phyloP scores from a whole-genome alignment of 2,113 vertebrate species.

The Menura novaehollandiae region DNA sequence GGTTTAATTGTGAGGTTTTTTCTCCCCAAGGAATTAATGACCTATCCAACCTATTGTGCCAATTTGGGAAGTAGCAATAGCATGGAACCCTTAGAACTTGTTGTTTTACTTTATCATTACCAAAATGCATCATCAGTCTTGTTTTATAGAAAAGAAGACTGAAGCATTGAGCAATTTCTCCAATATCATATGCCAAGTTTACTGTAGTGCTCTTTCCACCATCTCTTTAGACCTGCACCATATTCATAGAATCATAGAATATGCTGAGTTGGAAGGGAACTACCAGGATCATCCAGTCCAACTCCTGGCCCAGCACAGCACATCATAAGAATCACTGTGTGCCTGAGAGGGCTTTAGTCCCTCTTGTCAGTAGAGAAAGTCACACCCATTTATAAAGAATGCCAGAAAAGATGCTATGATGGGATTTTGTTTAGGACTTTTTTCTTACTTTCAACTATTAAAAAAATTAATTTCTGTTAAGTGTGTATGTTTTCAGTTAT shows the following conservation, averaged over 20 bases:
- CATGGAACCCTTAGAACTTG: background rate
- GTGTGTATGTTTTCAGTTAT: background rate
- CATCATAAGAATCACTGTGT: background rate
- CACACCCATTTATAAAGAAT: background rate
- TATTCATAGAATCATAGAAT: background rate
- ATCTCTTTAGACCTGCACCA: background rate
- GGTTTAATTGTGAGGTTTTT: background rate
- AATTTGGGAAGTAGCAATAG: background rate
- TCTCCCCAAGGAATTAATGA: background rate
- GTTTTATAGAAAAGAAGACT: background rate
- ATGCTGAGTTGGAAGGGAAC: background rate
- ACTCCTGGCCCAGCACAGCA: background rate
- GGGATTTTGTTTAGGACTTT: background rate
- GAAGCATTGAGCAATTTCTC: background rate
- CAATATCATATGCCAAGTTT: background rate
- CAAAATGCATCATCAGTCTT: background rate
- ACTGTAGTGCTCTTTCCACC: background rate
- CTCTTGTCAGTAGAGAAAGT: background rate
- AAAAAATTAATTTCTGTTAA: background rate
- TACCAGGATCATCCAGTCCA: background rate
- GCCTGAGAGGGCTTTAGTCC: background rate
- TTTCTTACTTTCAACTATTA: background rate
- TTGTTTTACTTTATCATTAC: background rate
- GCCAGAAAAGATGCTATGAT: background rate
- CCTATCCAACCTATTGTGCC: background rate